Evolutionary conservation across 2,113 vertebrate species (phyloP), one percentile per base, ranked within the genome.

Genomic region (Tragelaphus scriptus): DNA sequence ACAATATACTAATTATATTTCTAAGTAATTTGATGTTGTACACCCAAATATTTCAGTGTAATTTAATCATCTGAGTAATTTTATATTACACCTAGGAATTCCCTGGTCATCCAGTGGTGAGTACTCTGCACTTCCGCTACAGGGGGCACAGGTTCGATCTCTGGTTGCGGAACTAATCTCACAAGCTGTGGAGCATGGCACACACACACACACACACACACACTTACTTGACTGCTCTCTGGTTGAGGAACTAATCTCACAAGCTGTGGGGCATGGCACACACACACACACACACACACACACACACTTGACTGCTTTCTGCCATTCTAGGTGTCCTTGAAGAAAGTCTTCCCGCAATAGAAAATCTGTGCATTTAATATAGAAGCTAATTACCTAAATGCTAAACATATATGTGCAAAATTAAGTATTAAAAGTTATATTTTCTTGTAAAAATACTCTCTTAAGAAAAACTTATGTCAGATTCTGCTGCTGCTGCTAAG

Each of bases 341-440:
- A 58, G 17, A 90, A 11, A 90, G 44, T 95, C 96, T 95, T 63
- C 32, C 79, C 11, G 75, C 56, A 40, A 12, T 91, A 30, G 36
- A 90, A 93, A 94, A 84, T 59, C 21, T 94, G 1, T 68, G 68
- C 82, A 75, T 44, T 44, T 92, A 68, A 44, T 92, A 19, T 92
- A 80, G 55, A 82, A 93, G 21, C 16, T 61, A 87, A 92, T 84
- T 84, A 92, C 40, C 3, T 95, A 94, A 88, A 96, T 95, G 8
- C 15, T 81, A 68, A 79, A 3, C 51, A 84, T 86, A 55, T 94
- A 85, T 17, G 53, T 95, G 6, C 19, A 93, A 84, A 96, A 61
- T 90, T 91, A 75, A 79, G 79, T 90, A 90, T 58, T 94, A 86
- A 95, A 96, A 95, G 65, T 93, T 89, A 47, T 85, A 88, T 88